Percentiles rank a stretch among this genome's conserved stretches.
phyloP scores from a whole-genome alignment of 1,140 invertebrate genomes.

The Copidosoma floridanum region DNA sequence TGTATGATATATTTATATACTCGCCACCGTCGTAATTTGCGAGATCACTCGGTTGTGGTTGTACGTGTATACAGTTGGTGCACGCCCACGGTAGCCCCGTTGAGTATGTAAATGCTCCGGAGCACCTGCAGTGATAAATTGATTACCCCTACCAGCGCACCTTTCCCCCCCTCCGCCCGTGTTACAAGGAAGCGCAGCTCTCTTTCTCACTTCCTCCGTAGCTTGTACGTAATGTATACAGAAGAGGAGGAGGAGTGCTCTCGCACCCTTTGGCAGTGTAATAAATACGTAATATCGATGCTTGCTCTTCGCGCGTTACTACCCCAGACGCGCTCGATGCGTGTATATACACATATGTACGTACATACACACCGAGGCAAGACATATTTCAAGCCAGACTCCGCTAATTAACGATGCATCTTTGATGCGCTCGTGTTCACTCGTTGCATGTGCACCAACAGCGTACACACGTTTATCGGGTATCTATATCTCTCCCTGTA shows the following conservation, averaged over 20 bases:
- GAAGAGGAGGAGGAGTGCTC: no score
- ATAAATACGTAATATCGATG: slow-evolving; percentile 51
- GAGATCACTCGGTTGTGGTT: slow-evolving; percentile 11
- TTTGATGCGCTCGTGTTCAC: slow-evolving; percentile 12
- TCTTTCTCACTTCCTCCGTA: no score
- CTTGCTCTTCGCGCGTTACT: slow-evolving; percentile 39
- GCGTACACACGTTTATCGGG: no score
- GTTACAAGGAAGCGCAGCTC: no score
- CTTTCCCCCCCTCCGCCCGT: no score
- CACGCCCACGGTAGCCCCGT: slow-evolving; percentile 43
- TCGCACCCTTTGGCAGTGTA: slow-evolving; percentile 36
- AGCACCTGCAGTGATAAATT: slow-evolving; percentile 53
- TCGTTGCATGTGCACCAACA: no score
- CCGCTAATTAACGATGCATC: slow-evolving; percentile 25
- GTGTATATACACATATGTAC: no score
- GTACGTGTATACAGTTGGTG: slow-evolving; percentile 33
- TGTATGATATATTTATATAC: no score
- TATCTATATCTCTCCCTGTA: no score
- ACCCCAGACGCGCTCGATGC: slow-evolving; percentile 27
- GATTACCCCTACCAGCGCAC: slow-evolving; percentile 36
- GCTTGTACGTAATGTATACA: no score
- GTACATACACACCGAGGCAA: slow-evolving; percentile 17
- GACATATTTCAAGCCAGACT: slow-evolving; percentile 28
- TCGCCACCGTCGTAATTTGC: slow-evolving; percentile 8
- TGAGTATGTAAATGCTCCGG: slow-evolving; percentile 51